Evolutionary conservation across 2,113 vertebrate genomes (phyloP), one percentile per base, ranked within the genome.

Genomic region (Myotis lucifugus): DNA sequence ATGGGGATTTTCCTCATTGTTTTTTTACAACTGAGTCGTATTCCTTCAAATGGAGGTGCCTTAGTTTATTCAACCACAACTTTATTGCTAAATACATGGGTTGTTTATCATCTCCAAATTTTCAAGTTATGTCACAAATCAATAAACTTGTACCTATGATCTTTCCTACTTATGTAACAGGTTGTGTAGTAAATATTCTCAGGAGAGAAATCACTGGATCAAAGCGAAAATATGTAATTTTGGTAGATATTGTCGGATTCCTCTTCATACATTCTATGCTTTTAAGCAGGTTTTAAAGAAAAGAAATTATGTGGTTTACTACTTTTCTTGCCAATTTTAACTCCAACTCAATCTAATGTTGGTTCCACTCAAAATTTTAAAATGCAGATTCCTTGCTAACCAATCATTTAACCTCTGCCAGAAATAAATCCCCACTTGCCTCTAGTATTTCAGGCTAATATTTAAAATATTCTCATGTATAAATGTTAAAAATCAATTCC

Each of bases 271-370:
- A 14, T 56, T 88, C 17, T 67, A 66, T 52, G 29, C 2, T 83
- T 93, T 37, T 59, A 27, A 91, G 40, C 42, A 88, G 12, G 12
- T 88, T 54, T 95, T 83, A 78, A 93, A 89, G 37, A 34, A 86
- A 85, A 59, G 29, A 87, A 76, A 72, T 27, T 50, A 27, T 69
- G 40, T 74, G 21, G 12, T n/a, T 69, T 88, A 50, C 88, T 76
- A 73, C 34, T 29, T 90, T 81, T 76, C 34, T 77, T 85, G 37
- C 19, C 34, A n/a, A 37, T 70, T 84, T 59, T 88, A 81, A 88
- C n/a, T 90, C 66, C 66, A 92, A 52, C 6, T 87, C 48, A 64
- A 86, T 73, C 46, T 90, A 90, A 91, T 23, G 15, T 69, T 92
- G 52, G 15, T 73, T 74, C 34, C 61, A 72, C n/a, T 95, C 46